Conservation (phyloP, 2,113 vertebrate genomes). For the Toxostoma redivivum region DNA sequence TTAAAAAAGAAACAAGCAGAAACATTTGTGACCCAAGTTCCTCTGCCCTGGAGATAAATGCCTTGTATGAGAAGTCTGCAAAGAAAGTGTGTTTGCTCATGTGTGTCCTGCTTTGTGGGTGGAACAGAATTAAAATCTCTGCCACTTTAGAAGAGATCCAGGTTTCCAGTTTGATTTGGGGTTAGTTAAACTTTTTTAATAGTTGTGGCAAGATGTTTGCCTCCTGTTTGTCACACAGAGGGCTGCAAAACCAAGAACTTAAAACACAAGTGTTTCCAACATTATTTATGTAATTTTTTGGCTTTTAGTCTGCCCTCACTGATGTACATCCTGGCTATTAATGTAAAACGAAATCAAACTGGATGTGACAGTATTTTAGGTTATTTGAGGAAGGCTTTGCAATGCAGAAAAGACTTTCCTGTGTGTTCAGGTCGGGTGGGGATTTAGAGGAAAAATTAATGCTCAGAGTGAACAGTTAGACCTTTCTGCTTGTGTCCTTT, state of each 20-base stretch:
- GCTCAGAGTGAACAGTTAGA: neutral
- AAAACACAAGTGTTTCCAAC: neutral
- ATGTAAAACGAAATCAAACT: neutral
- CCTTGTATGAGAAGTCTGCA: neutral
- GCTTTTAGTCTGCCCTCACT: neutral
- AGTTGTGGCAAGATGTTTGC: neutral
- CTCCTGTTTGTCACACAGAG: neutral
- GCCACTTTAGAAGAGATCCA: neutral
- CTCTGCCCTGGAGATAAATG: neutral
- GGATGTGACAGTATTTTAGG: neutral
- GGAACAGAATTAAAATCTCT: neutral
- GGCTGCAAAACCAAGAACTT: neutral
- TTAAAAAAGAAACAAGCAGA: neutral
- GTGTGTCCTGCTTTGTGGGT: neutral
- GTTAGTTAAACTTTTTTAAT: neutral
- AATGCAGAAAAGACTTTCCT: neutral
- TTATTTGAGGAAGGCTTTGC: constrained; percentile 7
- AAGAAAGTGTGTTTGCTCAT: neutral
- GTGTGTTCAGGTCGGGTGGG: neutral
- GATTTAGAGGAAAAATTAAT: neutral
- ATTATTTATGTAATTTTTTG: neutral
- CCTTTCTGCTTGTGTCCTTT: constrained; percentile 37
- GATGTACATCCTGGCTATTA: neutral
- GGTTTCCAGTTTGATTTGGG: neutral
- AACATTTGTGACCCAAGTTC: neutral